These are phyloP conservation scores for Tinamus major DNA, from an alignment of 2,797 vertebrate genomes.

Conservation along the genomic window DNA sequence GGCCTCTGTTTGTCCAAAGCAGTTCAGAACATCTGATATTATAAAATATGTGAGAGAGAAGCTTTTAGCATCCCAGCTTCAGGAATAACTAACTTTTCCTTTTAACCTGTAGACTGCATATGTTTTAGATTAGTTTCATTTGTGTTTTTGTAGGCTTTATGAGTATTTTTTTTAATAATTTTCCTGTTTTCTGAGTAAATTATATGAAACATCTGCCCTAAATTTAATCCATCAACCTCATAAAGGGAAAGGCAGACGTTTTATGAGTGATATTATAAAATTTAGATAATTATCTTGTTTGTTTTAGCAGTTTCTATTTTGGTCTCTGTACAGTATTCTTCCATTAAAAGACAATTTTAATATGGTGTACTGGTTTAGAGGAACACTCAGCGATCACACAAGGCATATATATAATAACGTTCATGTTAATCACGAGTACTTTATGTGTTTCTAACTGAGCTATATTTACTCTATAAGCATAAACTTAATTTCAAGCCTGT, in stretches of 20 bases:
- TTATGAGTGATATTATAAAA: conserved; percentile 72
- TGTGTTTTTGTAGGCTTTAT: conserved; percentile 70
- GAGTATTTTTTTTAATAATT: conserved; percentile 63
- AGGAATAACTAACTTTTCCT: conserved; percentile 53
- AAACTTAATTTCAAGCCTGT: neutral
- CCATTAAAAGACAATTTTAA: conserved; percentile 38
- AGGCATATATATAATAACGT: neutral
- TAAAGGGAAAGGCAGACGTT: conserved; percentile 68
- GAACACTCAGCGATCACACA: neutral
- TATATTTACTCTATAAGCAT: neutral
- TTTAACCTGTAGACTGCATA: conserved; percentile 46
- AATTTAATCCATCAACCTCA: conserved; percentile 68
- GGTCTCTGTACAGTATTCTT: conserved; percentile 59
- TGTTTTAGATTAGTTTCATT: conserved; percentile 69
- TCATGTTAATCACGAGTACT: conserved; percentile 22
- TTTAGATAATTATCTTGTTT: conserved; percentile 76
- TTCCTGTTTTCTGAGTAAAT: conserved; percentile 74
- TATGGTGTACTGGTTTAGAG: neutral
- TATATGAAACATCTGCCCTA: conserved; percentile 63
- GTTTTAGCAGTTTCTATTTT: conserved; percentile 73
- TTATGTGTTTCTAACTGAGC: neutral
- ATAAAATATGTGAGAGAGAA: conserved; percentile 25
- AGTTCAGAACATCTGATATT: conserved; percentile 15
- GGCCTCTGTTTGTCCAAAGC: conserved; percentile 4
- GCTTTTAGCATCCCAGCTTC: conserved; percentile 41